Evolutionary conservation across 1,140 invertebrate genomes (phyloP), one percentile per base, ranked within the genome.

Genomic region (Bursaphelenchus mucronatus): DNA sequence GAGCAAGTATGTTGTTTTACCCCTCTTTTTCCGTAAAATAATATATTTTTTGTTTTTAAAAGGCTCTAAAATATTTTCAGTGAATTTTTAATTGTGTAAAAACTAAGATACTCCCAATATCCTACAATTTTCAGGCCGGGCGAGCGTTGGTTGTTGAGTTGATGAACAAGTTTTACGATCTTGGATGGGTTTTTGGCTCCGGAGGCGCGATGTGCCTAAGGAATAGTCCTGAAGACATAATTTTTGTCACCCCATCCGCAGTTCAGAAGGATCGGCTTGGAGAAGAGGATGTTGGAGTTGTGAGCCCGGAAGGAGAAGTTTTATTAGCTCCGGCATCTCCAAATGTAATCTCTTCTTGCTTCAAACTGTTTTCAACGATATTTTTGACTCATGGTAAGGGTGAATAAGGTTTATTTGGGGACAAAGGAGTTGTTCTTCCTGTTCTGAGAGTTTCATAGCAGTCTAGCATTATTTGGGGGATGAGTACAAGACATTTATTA

Each of bases 351-450:
- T 59, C 57, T 39, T 59, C 57, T 39, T 59, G 57, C 40, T n/a
- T 59, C 21, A 59, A 59, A 39, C 9, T 59, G 44, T 59, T 59
- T 39, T 59, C 40, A 44, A 59, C 57, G 13, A 59, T 59, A 39
- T 59, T 59, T 50, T 17, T n/a, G 21, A 59, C 57, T n/a, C 11
- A 59, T 30, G 57, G 57, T 59, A 63, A 61, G 59, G 49, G 1
- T 3, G 55, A 41, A 41, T 57, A 15, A 4, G n/a, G 47, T 19
- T 49, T 49, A 15, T 49, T 30, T 57, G 13, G 13, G 40, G 21
- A 6, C 1, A 49, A 9, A 39, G 15, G 19, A 57, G 19, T 1
- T 8, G 7, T 41, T 57, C 3, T 30, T 57, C 7, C 3, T 13
- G 1, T 57, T 57, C 8, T 0, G 2, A 57, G 13, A 9, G 7